These are phyloP conservation scores for Sepioteuthis lessoniana DNA, from an alignment of 2,888 invertebrate genomes.

Conservation along the genomic window DNA sequence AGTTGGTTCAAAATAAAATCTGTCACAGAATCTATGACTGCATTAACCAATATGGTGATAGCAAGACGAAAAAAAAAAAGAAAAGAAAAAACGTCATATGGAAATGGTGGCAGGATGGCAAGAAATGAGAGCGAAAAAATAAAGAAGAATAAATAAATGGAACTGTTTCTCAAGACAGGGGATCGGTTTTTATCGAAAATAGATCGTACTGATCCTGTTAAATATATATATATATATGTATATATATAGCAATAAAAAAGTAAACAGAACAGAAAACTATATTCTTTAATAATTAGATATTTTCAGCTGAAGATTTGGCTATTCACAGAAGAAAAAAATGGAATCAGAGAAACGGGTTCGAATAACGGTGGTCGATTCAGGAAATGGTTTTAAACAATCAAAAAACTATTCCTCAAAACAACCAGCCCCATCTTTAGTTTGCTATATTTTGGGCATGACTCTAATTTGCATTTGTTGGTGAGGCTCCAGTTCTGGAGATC, in stretches of 20 bases:
- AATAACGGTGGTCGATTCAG: too few species aligned
- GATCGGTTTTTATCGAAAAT: not conserved
- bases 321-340: too few species aligned
- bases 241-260: not conserved
- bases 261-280: not conserved
- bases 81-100: not conserved
- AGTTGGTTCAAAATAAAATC: not conserved
- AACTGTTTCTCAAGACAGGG: not conserved
- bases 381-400: too few species aligned
- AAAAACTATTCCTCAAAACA: too few species aligned
- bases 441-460: too few species aligned
- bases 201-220: too few species aligned
- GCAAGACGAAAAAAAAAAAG: not conserved
- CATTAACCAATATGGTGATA: not conserved
- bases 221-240: too few species aligned
- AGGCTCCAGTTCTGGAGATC: too few species aligned
- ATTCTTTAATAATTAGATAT: not conserved
- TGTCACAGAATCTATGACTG: not conserved
- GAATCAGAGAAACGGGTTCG: too few species aligned
- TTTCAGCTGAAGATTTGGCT: not conserved
- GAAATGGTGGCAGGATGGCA: not conserved
- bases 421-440: too few species aligned
- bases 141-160: not conserved
- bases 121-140: not conserved
- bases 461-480: too few species aligned